phyloP scores from a whole-genome alignment of 2,888 invertebrate genomes.

The Drosophila silvestris region DNA sequence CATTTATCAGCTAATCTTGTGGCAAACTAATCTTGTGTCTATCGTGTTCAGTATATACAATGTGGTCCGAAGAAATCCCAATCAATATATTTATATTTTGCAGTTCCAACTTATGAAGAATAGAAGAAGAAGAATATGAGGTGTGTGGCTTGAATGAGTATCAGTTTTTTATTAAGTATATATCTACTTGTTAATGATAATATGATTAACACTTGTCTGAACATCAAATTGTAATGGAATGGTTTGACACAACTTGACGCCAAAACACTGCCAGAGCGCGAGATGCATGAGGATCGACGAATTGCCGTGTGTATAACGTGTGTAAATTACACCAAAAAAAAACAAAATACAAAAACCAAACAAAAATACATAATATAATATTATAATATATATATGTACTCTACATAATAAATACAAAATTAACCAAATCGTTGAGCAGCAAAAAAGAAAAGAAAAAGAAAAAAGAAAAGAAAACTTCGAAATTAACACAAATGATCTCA shows the following conservation, averaged over 20 bases:
- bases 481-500: conserved; percentile 70
- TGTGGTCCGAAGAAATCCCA: conserved; percentile 18
- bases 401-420: conserved; percentile 32
- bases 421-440: conserved; percentile 48
- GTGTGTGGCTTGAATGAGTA: conserved; percentile 32
- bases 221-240: conserved; percentile 80
- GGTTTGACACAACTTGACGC: conserved; percentile 85
- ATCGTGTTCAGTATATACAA: conserved; percentile 19
- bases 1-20: conserved; percentile 8
- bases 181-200: conserved; percentile 49
- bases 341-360: conserved; percentile 5
- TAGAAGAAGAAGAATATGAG: neutral
- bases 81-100: conserved; percentile 19
- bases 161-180: conserved; percentile 46
- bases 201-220: conserved; percentile 57
- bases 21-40: conserved; percentile 3
- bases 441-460: conserved; percentile 8
- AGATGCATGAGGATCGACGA: conserved; percentile 46
- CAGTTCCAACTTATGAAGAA: conserved; percentile 27
- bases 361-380: conserved; percentile 31
- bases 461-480: conserved; percentile 19
- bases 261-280: conserved; percentile 84
- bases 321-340: conserved; percentile 48
- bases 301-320: conserved; percentile 59
- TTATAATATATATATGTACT: conserved; percentile 30